These are phyloP conservation scores for Clarias laeviceps DNA, from an alignment of 2,797 vertebrate species.

Conservation along the genomic window DNA sequence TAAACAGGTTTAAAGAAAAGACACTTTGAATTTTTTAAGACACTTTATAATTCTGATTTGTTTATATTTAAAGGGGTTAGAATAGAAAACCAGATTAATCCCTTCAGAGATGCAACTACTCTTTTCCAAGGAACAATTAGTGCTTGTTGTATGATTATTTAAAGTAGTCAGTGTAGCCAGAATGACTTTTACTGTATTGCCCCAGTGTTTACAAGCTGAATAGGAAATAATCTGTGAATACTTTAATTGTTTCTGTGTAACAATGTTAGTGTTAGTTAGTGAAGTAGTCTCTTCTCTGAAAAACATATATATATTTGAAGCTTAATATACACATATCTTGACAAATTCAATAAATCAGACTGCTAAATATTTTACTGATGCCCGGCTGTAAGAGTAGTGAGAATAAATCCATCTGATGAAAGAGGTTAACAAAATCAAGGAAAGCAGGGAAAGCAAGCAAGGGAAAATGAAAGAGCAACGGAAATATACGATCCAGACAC, in stretches of 20 bases:
- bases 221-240: neutral
- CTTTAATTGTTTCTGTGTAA: neutral
- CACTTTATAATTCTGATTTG: neutral
- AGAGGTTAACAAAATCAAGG: neutral
- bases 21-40: neutral
- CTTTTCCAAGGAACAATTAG: too few relatives aligned
- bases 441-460: slow-evolving; percentile 44
- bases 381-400: too few relatives aligned
- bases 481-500: slow-evolving; percentile 58
- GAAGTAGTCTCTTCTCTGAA: neutral
- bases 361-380: neutral
- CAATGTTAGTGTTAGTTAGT: neutral
- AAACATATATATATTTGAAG: neutral
- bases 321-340: neutral
- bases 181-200: neutral
- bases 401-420: neutral
- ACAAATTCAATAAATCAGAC: neutral
- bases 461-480: slow-evolving; percentile 60
- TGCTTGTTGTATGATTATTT: neutral
- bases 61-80: neutral
- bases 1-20: neutral
- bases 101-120: too few relatives aligned
- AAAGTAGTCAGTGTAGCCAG: neutral
- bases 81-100: neutral
- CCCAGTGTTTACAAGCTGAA: neutral